Percentiles rank a stretch among this genome's conserved stretches.
phyloP scores from a whole-genome alignment of 2,113 vertebrate genomes.

The Pelecanoides urinatrix region DNA sequence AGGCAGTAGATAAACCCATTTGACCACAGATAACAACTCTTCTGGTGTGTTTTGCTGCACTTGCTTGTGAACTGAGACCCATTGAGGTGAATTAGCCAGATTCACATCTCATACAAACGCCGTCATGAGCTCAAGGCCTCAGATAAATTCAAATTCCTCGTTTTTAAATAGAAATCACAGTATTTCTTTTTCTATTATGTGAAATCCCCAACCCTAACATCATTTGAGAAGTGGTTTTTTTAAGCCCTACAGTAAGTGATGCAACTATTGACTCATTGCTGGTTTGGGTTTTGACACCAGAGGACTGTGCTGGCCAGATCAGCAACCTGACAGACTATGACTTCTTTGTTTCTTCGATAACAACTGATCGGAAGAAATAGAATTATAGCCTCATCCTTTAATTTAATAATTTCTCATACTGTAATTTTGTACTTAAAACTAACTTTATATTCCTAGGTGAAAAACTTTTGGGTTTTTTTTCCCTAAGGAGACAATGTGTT shows the following conservation, averaged over 20 bases:
- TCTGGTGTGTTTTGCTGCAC: background rate
- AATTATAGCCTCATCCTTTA: background rate
- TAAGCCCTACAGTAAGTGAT: background rate
- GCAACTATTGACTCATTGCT: background rate
- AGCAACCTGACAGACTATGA: background rate
- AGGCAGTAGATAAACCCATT: background rate
- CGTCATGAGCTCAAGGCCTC: background rate
- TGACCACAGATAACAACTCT: background rate
- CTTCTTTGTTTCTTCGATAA: background rate
- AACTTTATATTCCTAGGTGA: background rate
- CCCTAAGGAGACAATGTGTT: background rate
- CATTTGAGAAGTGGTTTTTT: background rate
- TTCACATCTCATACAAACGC: fast-evolving
- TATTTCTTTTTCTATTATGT: background rate
- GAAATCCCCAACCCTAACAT: background rate
- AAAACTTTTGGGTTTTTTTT: background rate
- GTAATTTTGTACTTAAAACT: background rate
- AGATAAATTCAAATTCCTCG: background rate
- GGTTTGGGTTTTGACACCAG: background rate
- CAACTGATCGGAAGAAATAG: background rate
- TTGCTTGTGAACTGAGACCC: background rate
- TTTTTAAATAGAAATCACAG: background rate
- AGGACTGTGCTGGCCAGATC: background rate
- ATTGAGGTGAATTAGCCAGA: background rate
- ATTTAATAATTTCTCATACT: background rate